These are phyloP conservation scores for Criorhina ranunculi DNA, from an alignment of 2,888 invertebrate species.

Conservation along the genomic window DNA sequence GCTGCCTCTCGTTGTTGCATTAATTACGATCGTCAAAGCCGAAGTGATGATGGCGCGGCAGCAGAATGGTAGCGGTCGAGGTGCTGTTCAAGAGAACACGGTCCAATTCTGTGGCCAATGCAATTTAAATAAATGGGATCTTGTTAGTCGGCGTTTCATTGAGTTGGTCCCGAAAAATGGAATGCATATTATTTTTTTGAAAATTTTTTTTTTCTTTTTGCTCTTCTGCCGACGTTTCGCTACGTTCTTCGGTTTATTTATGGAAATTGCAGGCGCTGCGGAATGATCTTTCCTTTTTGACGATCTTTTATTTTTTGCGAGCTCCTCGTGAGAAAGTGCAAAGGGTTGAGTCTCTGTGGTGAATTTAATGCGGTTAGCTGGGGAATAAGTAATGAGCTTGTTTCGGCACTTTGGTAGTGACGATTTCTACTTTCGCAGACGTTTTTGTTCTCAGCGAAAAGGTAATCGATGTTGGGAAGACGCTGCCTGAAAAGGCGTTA, in stretches of 20 bases:
- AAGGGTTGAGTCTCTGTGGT: constrained; percentile 61
- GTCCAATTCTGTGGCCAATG: constrained; percentile 77
- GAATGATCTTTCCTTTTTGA: constrained; percentile 69
- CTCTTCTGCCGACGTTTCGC: constrained; percentile 55
- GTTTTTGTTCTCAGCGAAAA: not conserved
- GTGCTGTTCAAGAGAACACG: constrained; percentile 73
- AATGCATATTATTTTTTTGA: constrained; percentile 73
- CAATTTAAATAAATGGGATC: constrained; percentile 77
- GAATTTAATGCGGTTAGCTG: constrained; percentile 69
- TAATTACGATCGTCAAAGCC: constrained; percentile 74
- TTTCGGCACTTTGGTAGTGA: constrained; percentile 66
- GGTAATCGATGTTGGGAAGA: constrained; percentile 17
- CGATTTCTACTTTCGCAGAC: constrained; percentile 66
- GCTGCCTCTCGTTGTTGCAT: constrained; percentile 63
- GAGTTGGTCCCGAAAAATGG: constrained; percentile 71
- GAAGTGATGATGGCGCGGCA: constrained; percentile 68
- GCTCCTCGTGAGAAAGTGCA: constrained; percentile 75
- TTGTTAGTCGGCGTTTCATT: constrained; percentile 74
- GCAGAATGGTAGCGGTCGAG: constrained; percentile 52
- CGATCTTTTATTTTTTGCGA: constrained; percentile 55
- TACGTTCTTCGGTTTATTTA: constrained; percentile 68
- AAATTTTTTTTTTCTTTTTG: constrained; percentile 42
- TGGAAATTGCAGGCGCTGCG: constrained; percentile 76
- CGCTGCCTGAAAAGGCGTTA: not conserved
- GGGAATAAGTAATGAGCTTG: constrained; percentile 75